These are phyloP conservation scores for Lutjanus campechanus DNA, from an alignment of 2,797 vertebrate genomes.

Conservation along the genomic window DNA sequence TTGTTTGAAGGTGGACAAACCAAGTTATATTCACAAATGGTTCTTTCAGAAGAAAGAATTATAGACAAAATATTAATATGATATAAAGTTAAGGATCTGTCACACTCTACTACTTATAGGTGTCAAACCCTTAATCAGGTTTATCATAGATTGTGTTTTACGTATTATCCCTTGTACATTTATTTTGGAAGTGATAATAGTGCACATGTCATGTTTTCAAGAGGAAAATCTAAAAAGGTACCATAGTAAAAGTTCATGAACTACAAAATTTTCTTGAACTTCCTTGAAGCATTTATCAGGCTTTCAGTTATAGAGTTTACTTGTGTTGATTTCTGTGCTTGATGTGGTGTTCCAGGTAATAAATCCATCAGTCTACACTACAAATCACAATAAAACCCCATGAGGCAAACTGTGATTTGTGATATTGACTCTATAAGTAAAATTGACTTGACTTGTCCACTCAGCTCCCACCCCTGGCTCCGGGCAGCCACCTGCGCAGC, in stretches of 20 bases:
- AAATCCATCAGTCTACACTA: not conserved
- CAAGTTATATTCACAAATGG: not conserved
- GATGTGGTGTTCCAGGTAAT: not conserved
- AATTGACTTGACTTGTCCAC: not conserved
- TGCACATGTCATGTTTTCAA: not conserved
- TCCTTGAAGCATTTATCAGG: not conserved
- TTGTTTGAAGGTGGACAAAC: no score
- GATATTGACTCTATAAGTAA: not conserved
- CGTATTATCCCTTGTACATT: not conserved
- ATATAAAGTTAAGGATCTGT: not conserved
- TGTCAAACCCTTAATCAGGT: not conserved
- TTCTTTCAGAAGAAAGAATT: not conserved
- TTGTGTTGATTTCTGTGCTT: not conserved
- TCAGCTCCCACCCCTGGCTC: conserved; percentile 74
- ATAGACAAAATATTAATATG: not conserved
- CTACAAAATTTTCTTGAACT: not conserved
- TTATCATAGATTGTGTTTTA: not conserved
- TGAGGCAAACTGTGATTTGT: not conserved
- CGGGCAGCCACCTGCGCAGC: conserved; percentile 71
- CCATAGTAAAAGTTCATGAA: not conserved
- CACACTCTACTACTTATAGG: not conserved
- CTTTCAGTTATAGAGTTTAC: not conserved
- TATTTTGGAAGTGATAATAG: not conserved
- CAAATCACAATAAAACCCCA: not conserved
- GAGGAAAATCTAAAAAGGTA: no score